A percentile compares a stretch with the other conserved stretches of the same genome.
phyloP scores from a whole-genome alignment of 2,888 invertebrate species.

The Lacanobia wlatinum region DNA sequence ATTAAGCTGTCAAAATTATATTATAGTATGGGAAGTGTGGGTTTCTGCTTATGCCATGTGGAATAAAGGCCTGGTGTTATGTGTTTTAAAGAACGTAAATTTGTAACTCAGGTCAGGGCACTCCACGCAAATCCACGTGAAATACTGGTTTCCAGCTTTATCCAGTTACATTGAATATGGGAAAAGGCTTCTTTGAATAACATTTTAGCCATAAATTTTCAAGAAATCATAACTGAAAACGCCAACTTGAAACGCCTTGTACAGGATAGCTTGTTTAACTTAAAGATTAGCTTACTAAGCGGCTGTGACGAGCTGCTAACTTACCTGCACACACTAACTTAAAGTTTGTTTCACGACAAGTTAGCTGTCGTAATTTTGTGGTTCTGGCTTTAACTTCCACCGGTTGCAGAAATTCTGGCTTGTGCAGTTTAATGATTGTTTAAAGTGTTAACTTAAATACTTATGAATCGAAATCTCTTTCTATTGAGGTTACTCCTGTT shows the following conservation, averaged over 20 bases:
- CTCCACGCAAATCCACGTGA: too few species aligned
- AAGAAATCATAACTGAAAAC: constrained; percentile 5
- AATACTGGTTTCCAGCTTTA: too few species aligned
- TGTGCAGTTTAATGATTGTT: constrained; percentile 10
- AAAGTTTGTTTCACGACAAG: constrained; percentile 44
- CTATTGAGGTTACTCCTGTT: neutral
- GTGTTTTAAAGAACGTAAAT: too few species aligned
- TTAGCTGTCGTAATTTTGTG: constrained; percentile 46
- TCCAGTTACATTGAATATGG: too few species aligned
- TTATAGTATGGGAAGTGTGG: too few species aligned
- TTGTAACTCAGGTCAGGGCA: too few species aligned
- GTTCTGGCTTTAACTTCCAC: constrained; percentile 22
- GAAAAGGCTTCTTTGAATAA: too few species aligned
- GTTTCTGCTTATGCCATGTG: too few species aligned
- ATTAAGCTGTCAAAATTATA: too few species aligned
- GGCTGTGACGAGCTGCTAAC: constrained; percentile 46
- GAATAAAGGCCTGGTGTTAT: too few species aligned
- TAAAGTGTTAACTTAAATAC: constrained; percentile 12
- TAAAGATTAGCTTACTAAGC: constrained; percentile 49
- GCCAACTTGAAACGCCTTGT: neutral
- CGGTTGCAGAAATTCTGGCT: constrained; percentile 10
- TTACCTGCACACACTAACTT: constrained; percentile 47
- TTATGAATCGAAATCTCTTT: neutral
- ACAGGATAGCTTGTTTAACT: constrained; percentile 27
- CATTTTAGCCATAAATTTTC: too few species aligned